Conservation (phyloP, 2,797 vertebrate genomes). For the Hemibagrus guttatus region DNA sequence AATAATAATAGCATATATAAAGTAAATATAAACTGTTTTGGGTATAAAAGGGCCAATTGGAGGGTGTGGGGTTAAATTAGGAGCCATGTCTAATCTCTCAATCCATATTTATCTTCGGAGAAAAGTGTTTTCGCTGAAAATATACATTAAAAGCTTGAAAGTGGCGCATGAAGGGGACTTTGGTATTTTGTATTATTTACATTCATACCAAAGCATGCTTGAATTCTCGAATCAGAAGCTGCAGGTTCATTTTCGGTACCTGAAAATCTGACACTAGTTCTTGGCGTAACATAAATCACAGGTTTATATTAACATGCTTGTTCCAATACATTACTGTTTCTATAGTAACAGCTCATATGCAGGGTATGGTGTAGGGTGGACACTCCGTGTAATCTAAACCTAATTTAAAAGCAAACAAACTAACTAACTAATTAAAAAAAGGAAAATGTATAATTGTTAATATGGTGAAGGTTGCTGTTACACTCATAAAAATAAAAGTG, state of each 20-base stretch:
- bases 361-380: background rate
- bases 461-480: background rate
- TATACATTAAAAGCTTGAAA: conserved; percentile 80
- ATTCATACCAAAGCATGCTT: background rate
- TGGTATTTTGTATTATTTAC: conserved; percentile 61
- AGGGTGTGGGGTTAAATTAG: conserved; percentile 47
- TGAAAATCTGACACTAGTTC: background rate
- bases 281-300: background rate
- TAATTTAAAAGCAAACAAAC: background rate
- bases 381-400: no score
- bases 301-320: background rate
- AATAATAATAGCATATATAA: conserved; percentile 49
- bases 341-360: background rate
- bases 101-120: conserved; percentile 78
- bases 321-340: background rate
- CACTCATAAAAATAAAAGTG: no score
- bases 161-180: conserved; percentile 67
- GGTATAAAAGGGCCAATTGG: conserved; percentile 53
- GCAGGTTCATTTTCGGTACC: no score
- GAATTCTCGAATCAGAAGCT: background rate
- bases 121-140: conserved; percentile 70
- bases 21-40: conserved; percentile 43
- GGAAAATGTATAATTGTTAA: background rate
- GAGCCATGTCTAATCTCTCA: conserved; percentile 77
- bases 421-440: background rate